Evolutionary conservation across 2,888 invertebrate species (phyloP).

Genomic region (Mactromeris polynyma): DNA sequence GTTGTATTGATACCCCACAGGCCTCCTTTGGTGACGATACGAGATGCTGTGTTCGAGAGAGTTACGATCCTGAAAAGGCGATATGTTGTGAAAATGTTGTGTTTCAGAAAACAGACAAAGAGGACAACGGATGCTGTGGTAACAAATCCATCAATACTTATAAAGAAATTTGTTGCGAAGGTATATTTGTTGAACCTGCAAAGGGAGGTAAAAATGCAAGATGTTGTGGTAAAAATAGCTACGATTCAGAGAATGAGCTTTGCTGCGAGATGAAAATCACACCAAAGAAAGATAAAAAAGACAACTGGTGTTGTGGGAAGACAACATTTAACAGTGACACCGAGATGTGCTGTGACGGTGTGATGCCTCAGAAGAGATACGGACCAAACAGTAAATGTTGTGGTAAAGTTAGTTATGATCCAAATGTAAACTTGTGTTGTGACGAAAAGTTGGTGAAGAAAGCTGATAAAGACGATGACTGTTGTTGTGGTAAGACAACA

Average conservation of each 20-base stretch:
- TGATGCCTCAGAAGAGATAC: slow-evolving; percentile 50
- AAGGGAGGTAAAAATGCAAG: slow-evolving; percentile 43
- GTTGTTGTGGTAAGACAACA: slow-evolving; percentile 64
- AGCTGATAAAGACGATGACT: slow-evolving; percentile 47
- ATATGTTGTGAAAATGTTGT: slow-evolving; percentile 56
- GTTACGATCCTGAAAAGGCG: slow-evolving; percentile 48
- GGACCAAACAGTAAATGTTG: slow-evolving; percentile 53
- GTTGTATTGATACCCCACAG: slow-evolving; percentile 56
- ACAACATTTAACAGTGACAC: slow-evolving; percentile 54
- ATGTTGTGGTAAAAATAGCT: slow-evolving; percentile 59
- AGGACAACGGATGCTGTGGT: slow-evolving; percentile 61
- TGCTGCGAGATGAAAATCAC: slow-evolving; percentile 58
- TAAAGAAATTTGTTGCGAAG: slow-evolving; percentile 59
- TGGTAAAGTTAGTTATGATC: slow-evolving; percentile 48
- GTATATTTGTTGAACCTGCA: slow-evolving; percentile 51
- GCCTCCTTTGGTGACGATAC: slow-evolving; percentile 49
- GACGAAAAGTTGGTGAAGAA: slow-evolving; percentile 52
- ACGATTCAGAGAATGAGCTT: slow-evolving; percentile 48
- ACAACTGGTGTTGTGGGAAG: slow-evolving; percentile 64
- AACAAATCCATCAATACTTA: slow-evolving; percentile 46
- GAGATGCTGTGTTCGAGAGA: slow-evolving; percentile 55
- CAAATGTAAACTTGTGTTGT: slow-evolving; percentile 50
- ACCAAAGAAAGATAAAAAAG: slow-evolving; percentile 47
- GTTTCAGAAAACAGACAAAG: slow-evolving; percentile 42
- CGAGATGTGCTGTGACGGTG: slow-evolving; percentile 62